Evolutionary conservation across 2,113 vertebrate genomes (phyloP).

Genomic region (Pelecanus crispus): DNA sequence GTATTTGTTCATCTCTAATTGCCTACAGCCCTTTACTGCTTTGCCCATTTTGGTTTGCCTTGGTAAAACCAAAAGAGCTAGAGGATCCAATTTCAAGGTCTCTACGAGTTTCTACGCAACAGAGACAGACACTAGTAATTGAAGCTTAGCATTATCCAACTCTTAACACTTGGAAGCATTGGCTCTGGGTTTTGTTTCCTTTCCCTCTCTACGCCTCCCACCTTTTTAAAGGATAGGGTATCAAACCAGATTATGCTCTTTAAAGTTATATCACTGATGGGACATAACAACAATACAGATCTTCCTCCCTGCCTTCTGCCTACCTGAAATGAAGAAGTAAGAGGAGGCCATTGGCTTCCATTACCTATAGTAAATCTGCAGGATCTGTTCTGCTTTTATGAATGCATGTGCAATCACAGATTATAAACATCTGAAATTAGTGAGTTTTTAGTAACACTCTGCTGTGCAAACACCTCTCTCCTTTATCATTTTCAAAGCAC

Average conservation of each 20-base stretch:
- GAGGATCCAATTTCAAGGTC: neutral
- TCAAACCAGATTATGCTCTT: neutral
- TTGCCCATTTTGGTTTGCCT: neutral
- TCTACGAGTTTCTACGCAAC: neutral
- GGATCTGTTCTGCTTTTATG: neutral
- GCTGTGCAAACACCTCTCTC: neutral
- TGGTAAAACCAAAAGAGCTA: neutral
- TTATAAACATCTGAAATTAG: neutral
- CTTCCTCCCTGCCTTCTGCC: neutral
- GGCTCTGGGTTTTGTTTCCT: neutral
- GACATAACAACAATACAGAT: neutral
- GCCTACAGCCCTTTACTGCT: neutral
- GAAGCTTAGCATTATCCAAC: neutral
- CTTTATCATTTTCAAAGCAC: neutral
- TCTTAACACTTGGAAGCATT: neutral
- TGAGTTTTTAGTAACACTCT: neutral
- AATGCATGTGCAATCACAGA: neutral
- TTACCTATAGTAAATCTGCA: neutral
- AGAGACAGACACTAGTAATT: neutral
- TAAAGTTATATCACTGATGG: neutral
- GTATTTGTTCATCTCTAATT: neutral
- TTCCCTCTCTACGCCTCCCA: neutral
- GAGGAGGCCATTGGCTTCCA: neutral
- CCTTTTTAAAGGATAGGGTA: neutral
- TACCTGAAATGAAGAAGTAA: neutral